Conservation (phyloP, 53 echinoderm and acorn worm genomes). For the Holothuria scabra region DNA sequence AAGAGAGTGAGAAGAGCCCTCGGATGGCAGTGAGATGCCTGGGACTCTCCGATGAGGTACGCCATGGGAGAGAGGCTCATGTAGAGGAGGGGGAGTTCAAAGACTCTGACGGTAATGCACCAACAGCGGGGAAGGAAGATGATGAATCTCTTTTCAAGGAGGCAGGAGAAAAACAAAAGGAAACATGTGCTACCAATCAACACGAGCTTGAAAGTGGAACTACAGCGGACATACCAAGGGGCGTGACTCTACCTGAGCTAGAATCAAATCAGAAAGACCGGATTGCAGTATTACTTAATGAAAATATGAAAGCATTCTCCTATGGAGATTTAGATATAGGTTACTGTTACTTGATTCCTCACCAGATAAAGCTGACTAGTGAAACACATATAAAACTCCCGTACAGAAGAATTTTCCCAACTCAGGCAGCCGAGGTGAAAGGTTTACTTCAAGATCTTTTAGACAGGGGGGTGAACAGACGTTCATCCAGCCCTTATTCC, state of each 20-base stretch:
- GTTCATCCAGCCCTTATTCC: slow-evolving; percentile 34
- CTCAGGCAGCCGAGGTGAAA: background rate
- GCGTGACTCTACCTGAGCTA: background rate
- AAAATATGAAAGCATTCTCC: slow-evolving; percentile 29
- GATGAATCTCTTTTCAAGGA: background rate
- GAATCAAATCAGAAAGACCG: background rate
- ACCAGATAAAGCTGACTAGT: slow-evolving; percentile 11
- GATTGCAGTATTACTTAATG: slow-evolving; percentile 1
- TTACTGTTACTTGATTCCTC: slow-evolving; percentile 15
- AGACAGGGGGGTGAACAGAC: slow-evolving; percentile 11
- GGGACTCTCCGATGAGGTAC: too few relatives aligned
- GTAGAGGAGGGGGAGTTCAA: background rate
- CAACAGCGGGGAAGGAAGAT: background rate
- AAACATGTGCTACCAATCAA: background rate
- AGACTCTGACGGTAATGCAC: background rate
- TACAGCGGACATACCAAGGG: background rate
- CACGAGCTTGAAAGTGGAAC: background rate
- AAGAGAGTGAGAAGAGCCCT: background rate
- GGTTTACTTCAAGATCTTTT: slow-evolving; percentile 33
- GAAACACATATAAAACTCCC: slow-evolving; percentile 1
- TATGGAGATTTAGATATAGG: slow-evolving; percentile 26
- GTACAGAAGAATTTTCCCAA: background rate
- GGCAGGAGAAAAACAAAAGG: background rate
- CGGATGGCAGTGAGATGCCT: too few relatives aligned
- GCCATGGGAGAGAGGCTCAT: too few relatives aligned